Conservation (phyloP, 2,113 vertebrate species). For the Channa argus region DNA sequence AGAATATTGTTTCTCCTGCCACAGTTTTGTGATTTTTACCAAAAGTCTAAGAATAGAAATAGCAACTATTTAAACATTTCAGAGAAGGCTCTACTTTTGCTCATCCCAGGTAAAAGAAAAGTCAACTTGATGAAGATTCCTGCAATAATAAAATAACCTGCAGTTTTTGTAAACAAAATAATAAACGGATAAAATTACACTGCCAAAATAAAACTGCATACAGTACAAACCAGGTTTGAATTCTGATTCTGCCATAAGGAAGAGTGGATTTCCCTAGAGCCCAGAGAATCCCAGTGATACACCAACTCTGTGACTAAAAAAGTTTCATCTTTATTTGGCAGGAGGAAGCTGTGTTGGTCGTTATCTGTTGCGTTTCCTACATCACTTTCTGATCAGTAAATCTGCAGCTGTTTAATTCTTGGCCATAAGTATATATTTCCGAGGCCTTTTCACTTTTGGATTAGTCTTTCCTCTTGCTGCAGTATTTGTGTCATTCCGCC, state of each 20-base stretch:
- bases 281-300: background rate
- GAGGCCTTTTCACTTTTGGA: constrained; percentile 16
- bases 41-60: background rate
- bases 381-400: background rate
- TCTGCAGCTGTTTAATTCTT: background rate
- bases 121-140: background rate
- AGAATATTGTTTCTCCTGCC: background rate
- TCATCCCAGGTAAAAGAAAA: background rate
- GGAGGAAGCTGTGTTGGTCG: background rate
- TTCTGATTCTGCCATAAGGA: background rate
- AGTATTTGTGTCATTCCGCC: background rate
- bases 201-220: background rate
- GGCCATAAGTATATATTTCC: background rate
- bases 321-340: background rate
- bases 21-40: too few species aligned
- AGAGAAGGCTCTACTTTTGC: background rate
- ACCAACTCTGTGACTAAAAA: background rate
- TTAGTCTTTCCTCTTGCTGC: background rate
- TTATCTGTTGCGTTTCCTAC: background rate
- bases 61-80: background rate
- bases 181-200: background rate
- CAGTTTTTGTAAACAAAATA: background rate
- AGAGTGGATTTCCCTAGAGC: background rate
- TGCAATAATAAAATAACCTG: background rate
- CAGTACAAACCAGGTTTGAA: background rate